Evolutionary conservation across 2,113 vertebrate genomes (phyloP).

Genomic region (Perccottus glenii): DNA sequence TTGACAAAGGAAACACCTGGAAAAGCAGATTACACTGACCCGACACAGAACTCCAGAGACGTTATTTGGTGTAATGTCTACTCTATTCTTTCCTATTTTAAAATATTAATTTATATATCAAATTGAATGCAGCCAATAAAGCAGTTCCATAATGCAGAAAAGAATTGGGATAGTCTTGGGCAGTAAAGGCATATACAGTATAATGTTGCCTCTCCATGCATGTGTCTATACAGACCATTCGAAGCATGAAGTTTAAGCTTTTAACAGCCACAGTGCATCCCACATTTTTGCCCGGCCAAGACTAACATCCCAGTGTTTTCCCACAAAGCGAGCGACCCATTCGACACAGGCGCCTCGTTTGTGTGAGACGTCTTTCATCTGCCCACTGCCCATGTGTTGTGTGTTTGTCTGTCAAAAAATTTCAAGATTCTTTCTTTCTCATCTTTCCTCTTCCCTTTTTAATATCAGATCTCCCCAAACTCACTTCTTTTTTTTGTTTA

Average conservation of each 20-base stretch:
- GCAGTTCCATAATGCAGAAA: not conserved
- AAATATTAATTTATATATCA: not conserved
- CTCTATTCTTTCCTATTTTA: too few relatives aligned
- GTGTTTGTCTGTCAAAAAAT: slow-evolving; percentile 43
- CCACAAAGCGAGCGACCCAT: slow-evolving; percentile 64
- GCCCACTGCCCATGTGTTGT: slow-evolving; percentile 49
- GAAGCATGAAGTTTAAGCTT: not conserved
- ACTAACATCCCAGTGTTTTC: slow-evolving; percentile 74
- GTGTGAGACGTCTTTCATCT: slow-evolving; percentile 70
- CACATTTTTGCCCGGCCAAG: slow-evolving; percentile 70
- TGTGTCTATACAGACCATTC: not conserved
- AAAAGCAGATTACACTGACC: too few relatives aligned
- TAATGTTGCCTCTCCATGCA: not conserved
- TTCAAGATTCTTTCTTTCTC: slow-evolving; percentile 57
- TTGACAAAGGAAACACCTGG: too few relatives aligned
- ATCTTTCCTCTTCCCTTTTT: slow-evolving; percentile 7
- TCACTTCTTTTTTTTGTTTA: not conserved
- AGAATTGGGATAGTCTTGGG: not conserved
- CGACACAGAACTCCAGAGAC: too few relatives aligned
- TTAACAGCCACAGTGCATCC: slow-evolving; percentile 24
- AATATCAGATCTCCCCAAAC: not conserved
- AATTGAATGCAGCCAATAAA: not conserved
- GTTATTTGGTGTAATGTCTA: too few relatives aligned
- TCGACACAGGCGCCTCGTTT: slow-evolving; percentile 62
- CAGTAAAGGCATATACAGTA: not conserved